phyloP scores from a whole-genome alignment of 2,888 invertebrate species.

The Lepidocyrtoides sp. region DNA sequence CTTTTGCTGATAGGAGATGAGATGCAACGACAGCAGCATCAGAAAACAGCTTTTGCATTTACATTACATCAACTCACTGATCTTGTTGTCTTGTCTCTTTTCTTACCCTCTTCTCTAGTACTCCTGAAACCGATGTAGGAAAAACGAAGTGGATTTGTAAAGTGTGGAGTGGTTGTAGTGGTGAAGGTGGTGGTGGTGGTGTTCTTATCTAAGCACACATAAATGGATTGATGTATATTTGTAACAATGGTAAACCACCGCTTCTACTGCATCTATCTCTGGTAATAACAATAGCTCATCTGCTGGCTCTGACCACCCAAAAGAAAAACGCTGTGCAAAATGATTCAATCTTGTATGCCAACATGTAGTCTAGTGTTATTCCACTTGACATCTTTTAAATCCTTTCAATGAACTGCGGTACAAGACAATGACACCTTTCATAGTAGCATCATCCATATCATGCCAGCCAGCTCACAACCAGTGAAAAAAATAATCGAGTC shows the following conservation, averaged over 20 bases:
- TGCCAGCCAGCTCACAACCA: background rate
- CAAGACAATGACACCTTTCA: conserved; percentile 5
- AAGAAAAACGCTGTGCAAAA: background rate
- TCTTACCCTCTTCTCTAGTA: background rate
- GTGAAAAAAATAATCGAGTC: background rate
- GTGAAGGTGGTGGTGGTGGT: background rate
- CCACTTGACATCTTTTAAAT: background rate
- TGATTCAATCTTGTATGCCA: background rate
- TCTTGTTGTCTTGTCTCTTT: background rate
- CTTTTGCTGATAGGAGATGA: background rate
- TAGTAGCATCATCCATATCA: background rate
- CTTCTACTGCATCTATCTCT: conserved; percentile 2
- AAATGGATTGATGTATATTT: background rate
- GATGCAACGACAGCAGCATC: background rate
- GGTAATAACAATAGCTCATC: background rate
- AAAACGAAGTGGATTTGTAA: conserved; percentile 20
- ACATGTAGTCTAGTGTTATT: background rate
- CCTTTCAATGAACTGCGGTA: conserved; percentile 15
- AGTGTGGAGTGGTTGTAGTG: background rate
- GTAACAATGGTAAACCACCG: conserved; percentile 1
- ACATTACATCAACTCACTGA: too few species aligned
- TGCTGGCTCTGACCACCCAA: background rate
- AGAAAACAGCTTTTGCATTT: background rate
- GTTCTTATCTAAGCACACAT: too few species aligned
- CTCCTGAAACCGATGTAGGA: background rate